phyloP scores from a whole-genome alignment of 2,888 invertebrate genomes.

The Aricia artaxerxes region DNA sequence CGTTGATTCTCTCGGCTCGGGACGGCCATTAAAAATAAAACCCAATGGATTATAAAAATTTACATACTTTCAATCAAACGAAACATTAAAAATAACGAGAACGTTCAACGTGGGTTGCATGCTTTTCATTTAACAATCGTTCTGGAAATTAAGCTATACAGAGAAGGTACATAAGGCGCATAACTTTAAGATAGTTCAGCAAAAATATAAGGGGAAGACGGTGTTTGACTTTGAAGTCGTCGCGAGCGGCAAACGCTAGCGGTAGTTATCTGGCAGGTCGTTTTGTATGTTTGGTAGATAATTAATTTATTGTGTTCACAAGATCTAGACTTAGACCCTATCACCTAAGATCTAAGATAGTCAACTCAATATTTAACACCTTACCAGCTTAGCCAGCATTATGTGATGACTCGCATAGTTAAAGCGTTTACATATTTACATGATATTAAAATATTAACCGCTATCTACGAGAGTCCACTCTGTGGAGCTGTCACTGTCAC shows the following conservation, averaged over 20 bases:
- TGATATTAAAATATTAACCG: constrained; percentile 17
- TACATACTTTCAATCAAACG: constrained; percentile 16
- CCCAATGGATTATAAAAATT: constrained; percentile 8
- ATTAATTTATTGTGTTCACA: too few relatives aligned
- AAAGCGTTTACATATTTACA: not conserved
- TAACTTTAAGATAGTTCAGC: not conserved
- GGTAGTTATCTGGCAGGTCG: too few relatives aligned
- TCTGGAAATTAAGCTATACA: not conserved
- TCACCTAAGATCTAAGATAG: too few relatives aligned
- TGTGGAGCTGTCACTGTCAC: not conserved
- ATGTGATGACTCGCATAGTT: not conserved
- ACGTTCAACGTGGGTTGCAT: not conserved
- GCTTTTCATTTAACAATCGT: not conserved
- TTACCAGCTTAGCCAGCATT: too few relatives aligned
- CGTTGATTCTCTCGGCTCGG: constrained; percentile 38
- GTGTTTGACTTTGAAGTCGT: too few relatives aligned
- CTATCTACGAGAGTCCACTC: not conserved
- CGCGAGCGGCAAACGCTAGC: too few relatives aligned
- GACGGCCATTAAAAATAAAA: constrained; percentile 25
- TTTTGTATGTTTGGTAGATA: too few relatives aligned
- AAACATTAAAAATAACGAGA: constrained; percentile 1
- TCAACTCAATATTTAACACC: too few relatives aligned
- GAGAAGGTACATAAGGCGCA: not conserved
- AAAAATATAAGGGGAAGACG: too few relatives aligned
- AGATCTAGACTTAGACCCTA: too few relatives aligned